Percentiles rank a stretch among this genome's conserved stretches.
These are phyloP conservation scores for Mamestra configurata DNA, from an alignment of 1,140 invertebrate species.

Conservation along the genomic window DNA sequence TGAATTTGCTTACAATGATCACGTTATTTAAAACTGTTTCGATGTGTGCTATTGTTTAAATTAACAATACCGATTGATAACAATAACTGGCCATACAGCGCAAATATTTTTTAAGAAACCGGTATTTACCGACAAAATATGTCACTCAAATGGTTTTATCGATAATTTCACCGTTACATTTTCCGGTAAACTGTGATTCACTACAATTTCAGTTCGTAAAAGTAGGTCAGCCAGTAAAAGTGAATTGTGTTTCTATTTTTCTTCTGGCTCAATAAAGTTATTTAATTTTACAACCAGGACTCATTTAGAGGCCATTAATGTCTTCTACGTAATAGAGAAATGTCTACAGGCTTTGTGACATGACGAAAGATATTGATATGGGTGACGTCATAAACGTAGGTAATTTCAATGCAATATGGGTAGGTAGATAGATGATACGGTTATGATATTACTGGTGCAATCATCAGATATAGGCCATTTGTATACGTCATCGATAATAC, in stretches of 20 bases:
- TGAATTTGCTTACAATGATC: slow-evolving; percentile 31
- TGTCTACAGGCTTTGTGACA: no score
- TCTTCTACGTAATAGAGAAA: no score
- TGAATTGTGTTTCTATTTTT: slow-evolving; percentile 18
- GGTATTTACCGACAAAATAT: background rate
- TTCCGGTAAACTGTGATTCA: slow-evolving; percentile 11
- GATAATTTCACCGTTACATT: slow-evolving; percentile 18
- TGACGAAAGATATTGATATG: no score
- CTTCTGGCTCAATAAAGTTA: background rate
- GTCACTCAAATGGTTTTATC: background rate
- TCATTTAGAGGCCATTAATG: background rate
- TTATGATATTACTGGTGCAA: no score
- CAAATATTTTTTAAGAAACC: background rate
- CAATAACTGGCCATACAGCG: background rate
- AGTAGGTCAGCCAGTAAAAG: slow-evolving; percentile 9
- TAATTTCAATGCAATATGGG: no score
- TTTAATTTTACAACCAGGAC: background rate
- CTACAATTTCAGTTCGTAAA: background rate
- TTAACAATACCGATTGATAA: background rate
- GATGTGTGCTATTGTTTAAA: background rate
- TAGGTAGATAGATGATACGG: no score
- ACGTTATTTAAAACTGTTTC: background rate
- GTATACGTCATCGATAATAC: no score
- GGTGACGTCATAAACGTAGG: no score
- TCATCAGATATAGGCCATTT: no score